Base-by-base conservation (phyloP, 1,140 invertebrate genomes). In the Lamellibrachia luymesi region DNA sequence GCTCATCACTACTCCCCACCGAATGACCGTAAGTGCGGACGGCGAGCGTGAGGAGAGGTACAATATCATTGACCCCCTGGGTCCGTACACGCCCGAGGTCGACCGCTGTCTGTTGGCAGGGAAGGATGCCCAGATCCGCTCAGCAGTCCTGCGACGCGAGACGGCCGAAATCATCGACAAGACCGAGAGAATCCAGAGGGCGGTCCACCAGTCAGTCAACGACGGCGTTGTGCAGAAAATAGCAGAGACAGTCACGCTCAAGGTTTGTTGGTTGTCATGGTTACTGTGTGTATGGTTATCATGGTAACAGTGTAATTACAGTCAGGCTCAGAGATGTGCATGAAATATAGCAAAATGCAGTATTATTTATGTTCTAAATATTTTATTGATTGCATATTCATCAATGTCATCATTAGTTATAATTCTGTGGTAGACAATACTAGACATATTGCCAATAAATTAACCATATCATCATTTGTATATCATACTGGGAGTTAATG, bases 191-290 rank as follows among this genome's bases (percentile, higher is more conserved):
- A 94, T 96, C 8, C 95, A 96, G 93, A 94, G 95, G 91, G 95
- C 95, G 49, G 95, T 95, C 7, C 95, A 96, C 93, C 95, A 95
- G 93, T 96, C 96, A 56, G 96, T 96, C 17, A 96, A 96, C 93
- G 95, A 96, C 92, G 96, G 96, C 10, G 94, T 96, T 22, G 95
- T 94, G 49, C 94, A 95, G 94, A 96, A 96, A 94, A 93, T 96
- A 38, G 94, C 95, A 10, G 96, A 96, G 94, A 96, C 96, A n/a
- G 94, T 94, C 49, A 95, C 95, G 51, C 94, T 96, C 2, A 96
- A 95, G 95, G 96, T 96, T 50, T 93, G 93, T 90, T 92, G 38
- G 90, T 93, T 38, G 90, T 93, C n/a, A 50, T 93, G 49, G 50
- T 91, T 10, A 80, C 22, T 17, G 52, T 56, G 17, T 56, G 25